Evolutionary conservation across 2,113 vertebrate genomes (phyloP).

Genomic region (Sclerurus mexicanus): DNA sequence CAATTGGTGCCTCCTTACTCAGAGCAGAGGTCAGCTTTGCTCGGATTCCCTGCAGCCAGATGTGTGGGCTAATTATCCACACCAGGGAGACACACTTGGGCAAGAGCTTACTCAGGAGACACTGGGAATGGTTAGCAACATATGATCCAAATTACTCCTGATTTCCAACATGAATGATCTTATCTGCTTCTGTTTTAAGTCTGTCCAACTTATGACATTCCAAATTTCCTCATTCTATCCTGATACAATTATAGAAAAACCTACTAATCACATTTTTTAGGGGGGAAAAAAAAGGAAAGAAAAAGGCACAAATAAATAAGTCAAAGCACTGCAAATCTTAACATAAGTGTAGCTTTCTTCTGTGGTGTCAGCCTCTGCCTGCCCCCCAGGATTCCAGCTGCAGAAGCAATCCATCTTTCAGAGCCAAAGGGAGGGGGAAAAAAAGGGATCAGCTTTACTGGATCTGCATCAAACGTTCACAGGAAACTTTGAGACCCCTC

Average conservation of each 20-base stretch:
- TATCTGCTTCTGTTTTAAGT: constrained; percentile 56
- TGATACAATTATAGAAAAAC: constrained; percentile 22
- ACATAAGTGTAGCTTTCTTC: not conserved
- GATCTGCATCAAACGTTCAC: not conserved
- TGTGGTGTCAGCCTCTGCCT: not conserved
- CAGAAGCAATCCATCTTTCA: not conserved
- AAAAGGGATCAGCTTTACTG: not conserved
- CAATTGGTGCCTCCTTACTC: not conserved
- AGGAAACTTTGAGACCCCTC: not conserved
- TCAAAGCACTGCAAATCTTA: not conserved
- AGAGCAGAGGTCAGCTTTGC: not conserved
- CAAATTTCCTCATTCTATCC: constrained; percentile 40
- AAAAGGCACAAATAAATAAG: not conserved
- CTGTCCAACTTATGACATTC: not conserved
- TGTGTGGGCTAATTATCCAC: constrained; percentile 14
- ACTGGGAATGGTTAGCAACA: constrained; percentile 31
- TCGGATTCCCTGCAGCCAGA: constrained; percentile 7
- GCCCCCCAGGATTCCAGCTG: constrained; percentile 8
- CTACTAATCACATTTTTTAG: not conserved
- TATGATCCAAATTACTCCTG: constrained; percentile 44
- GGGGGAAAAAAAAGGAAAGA: not conserved
- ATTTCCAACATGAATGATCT: constrained; percentile 43
- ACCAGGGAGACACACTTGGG: not conserved
- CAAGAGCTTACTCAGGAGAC: not conserved
- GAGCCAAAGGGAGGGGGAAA: not conserved